Conservation (phyloP, 92 coral and sea anemone genomes). For the Hydrozoanthus gracilis region DNA sequence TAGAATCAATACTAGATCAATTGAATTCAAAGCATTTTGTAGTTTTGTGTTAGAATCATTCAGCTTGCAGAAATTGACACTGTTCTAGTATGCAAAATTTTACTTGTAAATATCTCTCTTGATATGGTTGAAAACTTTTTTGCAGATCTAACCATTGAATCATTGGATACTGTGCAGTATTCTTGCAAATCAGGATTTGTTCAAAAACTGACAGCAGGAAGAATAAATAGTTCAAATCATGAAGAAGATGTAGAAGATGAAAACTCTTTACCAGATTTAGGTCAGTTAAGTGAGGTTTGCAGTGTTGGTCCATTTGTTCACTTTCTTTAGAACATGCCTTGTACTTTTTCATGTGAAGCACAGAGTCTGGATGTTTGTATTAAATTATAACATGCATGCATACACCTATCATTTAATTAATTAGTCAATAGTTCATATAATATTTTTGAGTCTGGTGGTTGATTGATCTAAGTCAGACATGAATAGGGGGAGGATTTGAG, state of each 20-base stretch:
- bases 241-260: background rate
- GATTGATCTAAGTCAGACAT: too few species aligned
- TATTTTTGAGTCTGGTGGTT: too few species aligned
- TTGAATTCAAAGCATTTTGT: too few species aligned
- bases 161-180: background rate
- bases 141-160: slow-evolving; percentile 22
- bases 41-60: background rate
- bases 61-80: background rate
- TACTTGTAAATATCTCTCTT: too few species aligned
- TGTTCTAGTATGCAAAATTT: background rate
- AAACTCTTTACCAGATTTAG: background rate
- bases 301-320: background rate
- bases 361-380: too few species aligned
- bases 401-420: too few species aligned
- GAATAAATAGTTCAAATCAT: background rate
- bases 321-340: background rate
- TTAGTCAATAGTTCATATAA: too few species aligned
- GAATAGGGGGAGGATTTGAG: too few species aligned
- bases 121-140: background rate
- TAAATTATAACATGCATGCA: too few species aligned
- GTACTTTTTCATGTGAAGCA: too few species aligned
- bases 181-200: background rate
- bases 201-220: background rate
- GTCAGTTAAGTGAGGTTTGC: background rate
- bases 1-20: too few species aligned